These are phyloP conservation scores for Macropus fuliginosus DNA, from an alignment of 2,797 vertebrate genomes.

Conservation along the genomic window DNA sequence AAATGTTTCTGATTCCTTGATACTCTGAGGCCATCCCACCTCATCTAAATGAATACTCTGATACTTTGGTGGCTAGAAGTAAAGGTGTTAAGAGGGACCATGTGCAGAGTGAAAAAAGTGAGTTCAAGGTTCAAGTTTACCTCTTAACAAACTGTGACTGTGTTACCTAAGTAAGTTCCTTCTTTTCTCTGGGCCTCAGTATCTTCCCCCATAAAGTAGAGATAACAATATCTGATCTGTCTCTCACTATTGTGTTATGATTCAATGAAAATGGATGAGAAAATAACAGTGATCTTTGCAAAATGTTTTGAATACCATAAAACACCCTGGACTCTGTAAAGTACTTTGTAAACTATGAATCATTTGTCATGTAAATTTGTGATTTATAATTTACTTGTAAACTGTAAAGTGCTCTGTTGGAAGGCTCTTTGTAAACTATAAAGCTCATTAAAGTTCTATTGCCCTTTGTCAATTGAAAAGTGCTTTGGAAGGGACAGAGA, in stretches of 20 bases:
- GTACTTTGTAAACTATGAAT: background rate
- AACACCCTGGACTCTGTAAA: background rate
- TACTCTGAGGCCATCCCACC: background rate
- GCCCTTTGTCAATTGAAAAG: background rate
- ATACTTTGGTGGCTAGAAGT: background rate
- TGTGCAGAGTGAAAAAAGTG: background rate
- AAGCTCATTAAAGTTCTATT: background rate
- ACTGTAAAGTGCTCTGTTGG: background rate
- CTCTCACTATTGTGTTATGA: background rate
- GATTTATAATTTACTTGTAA: background rate
- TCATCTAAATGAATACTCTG: background rate
- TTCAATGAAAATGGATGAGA: background rate
- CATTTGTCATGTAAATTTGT: background rate
- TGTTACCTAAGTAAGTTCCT: slow-evolving; percentile 3
- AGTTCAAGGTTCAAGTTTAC: background rate
- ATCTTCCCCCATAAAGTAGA: background rate
- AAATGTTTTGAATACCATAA: background rate
- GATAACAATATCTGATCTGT: background rate
- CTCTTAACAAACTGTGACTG: background rate
- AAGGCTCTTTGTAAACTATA: background rate
- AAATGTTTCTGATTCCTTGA: background rate
- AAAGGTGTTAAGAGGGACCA: background rate
- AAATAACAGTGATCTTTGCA: background rate
- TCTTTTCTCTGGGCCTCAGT: slow-evolving; percentile 28
- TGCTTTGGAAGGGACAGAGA: background rate